phyloP scores from a whole-genome alignment of 2,888 invertebrate genomes.

The Yponomeuta evonymella region DNA sequence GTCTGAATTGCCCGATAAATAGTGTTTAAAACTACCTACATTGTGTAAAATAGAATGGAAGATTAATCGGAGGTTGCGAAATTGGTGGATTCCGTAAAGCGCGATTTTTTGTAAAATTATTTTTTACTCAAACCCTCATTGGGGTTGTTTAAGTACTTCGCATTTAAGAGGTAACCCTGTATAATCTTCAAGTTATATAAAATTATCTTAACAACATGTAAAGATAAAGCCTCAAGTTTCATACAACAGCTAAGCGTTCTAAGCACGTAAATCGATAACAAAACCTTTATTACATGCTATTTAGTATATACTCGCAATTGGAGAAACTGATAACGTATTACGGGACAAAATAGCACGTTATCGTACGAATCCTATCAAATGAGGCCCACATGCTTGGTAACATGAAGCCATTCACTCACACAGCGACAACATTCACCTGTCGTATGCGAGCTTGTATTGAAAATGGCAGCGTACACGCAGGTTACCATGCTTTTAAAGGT shows the following conservation, averaged over 20 bases:
- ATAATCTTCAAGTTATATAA: no score
- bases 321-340: conserved; percentile 45
- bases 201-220: neutral
- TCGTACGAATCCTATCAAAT: conserved; percentile 60
- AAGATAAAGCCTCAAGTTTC: neutral
- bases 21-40: no score
- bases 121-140: no score
- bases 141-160: no score
- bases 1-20: no score
- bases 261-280: neutral
- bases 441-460: conserved; percentile 53
- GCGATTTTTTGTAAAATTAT: no score
- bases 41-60: no score
- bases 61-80: no score
- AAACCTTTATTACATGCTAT: conserved; percentile 38
- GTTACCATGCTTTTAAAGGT: conserved; percentile 58
- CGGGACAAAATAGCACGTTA: conserved; percentile 63
- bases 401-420: conserved; percentile 39
- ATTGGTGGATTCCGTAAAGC: no score
- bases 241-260: neutral
- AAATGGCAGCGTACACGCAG: conserved; percentile 62
- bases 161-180: no score
- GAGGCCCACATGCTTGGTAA: conserved; percentile 26
- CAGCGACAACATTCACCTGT: conserved; percentile 62
- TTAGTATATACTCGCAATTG: conserved; percentile 34